Percentiles rank a stretch among this genome's conserved stretches.
Conservation (phyloP, 2,888 invertebrate species). For the Tetranychus truncatus region DNA sequence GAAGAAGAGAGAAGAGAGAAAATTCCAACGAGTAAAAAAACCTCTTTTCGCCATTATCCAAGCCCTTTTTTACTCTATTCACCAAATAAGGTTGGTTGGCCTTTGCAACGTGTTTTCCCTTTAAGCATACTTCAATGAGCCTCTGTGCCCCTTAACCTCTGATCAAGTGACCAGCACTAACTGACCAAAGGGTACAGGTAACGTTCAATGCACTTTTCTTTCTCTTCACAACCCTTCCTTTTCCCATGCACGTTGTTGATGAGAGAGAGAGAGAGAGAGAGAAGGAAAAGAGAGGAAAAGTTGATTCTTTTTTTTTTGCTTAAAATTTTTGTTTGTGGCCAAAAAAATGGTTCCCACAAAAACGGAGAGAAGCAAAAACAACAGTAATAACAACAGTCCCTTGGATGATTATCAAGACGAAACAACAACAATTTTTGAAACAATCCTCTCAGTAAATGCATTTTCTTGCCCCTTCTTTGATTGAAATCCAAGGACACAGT, state of each 20-base stretch:
- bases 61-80: not conserved
- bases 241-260: not conserved
- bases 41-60: too few species aligned
- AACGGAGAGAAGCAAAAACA: not conserved
- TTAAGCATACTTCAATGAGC: not conserved
- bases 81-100: not conserved
- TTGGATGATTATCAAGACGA: not conserved
- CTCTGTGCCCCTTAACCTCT: not conserved
- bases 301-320: not conserved
- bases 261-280: too few species aligned
- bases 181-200: not conserved
- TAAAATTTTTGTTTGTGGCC: not conserved
- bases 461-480: not conserved
- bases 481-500: not conserved
- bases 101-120: not conserved
- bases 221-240: not conserved
- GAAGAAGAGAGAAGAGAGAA: not conserved
- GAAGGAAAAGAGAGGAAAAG: not conserved
- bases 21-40: not conserved
- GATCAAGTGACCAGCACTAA: not conserved
- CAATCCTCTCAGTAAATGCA: not conserved
- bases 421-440: not conserved
- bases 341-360: not conserved
- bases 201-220: not conserved
- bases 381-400: not conserved